phyloP scores from a whole-genome alignment of 2,797 vertebrate species.

The Tachyglossus aculeatus region DNA sequence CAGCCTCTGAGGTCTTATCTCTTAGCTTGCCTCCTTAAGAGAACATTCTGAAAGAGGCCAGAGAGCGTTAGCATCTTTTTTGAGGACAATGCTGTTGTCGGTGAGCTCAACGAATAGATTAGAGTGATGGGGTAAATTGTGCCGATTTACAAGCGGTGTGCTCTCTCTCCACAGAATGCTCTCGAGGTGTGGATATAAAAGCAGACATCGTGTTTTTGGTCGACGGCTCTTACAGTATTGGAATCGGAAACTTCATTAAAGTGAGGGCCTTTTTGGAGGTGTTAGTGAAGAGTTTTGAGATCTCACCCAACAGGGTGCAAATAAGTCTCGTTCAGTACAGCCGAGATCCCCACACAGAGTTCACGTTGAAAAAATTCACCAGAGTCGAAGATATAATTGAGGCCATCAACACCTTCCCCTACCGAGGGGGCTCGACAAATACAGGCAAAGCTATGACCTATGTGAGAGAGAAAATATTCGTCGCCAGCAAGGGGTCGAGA shows the following conservation, averaged over 20 bases:
- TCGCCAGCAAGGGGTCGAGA: slow-evolving; percentile 84
- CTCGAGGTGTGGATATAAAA: slow-evolving; percentile 91
- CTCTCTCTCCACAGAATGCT: slow-evolving; percentile 85
- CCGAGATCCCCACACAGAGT: slow-evolving; percentile 93
- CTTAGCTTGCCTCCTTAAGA: neutral
- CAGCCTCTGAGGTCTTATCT: neutral
- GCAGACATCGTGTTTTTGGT: slow-evolving; percentile 96
- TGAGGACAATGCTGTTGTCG: neutral
- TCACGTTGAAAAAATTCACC: slow-evolving; percentile 89
- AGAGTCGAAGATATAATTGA: slow-evolving; percentile 85
- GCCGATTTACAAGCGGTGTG: slow-evolving; percentile 13
- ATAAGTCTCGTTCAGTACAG: slow-evolving; percentile 98
- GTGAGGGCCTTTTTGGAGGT: slow-evolving; percentile 94
- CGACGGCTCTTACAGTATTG: slow-evolving; percentile 98
- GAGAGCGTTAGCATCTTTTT: neutral
- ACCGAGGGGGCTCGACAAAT: slow-evolving; percentile 97
- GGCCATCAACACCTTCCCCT: slow-evolving; percentile 92
- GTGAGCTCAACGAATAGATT: neutral
- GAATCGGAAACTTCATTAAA: slow-evolving; percentile 95
- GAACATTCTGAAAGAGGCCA: slow-evolving; percentile 1
- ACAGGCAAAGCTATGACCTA: slow-evolving; percentile 97
- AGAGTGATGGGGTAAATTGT: neutral
- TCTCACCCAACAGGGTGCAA: slow-evolving; percentile 89
- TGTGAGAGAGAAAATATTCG: slow-evolving; percentile 90
- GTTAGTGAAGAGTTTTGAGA: slow-evolving; percentile 92